These are phyloP conservation scores for Phalacrocorax aristotelis DNA, from an alignment of 2,113 vertebrate species.

Conservation along the genomic window DNA sequence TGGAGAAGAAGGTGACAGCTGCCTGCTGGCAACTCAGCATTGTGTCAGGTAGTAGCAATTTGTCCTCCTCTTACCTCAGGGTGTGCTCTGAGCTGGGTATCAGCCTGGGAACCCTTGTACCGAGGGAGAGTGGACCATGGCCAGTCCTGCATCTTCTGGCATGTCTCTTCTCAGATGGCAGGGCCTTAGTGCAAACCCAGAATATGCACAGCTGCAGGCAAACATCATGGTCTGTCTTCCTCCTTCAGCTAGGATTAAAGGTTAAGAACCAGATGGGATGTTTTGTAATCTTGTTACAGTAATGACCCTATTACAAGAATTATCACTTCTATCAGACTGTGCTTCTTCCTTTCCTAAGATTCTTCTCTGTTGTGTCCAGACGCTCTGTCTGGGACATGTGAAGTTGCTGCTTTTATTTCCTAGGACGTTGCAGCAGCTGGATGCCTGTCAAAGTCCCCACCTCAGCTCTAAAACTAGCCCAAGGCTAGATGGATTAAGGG, in stretches of 20 bases:
- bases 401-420: background rate
- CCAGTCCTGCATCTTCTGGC: background rate
- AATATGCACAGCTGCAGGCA: background rate
- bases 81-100: background rate
- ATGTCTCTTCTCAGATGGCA: rapidly evolving
- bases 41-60: background rate
- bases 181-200: background rate
- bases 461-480: background rate
- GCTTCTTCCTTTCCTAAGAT: background rate
- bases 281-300: conserved; percentile 15
- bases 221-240: background rate
- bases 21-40: background rate
- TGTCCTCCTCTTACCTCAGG: background rate
- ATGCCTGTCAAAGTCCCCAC: background rate
- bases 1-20: background rate
- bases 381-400: background rate
- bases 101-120: background rate
- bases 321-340: background rate
- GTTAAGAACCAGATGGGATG: background rate
- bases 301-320: background rate
- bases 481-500: background rate
- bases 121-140: rapidly evolving
- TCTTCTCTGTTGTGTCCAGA: background rate
- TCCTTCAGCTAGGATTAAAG: background rate
- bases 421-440: background rate